A percentile compares a stretch with the other conserved stretches of the same genome.
Evolutionary conservation across 2,888 invertebrate genomes (phyloP).

Genomic region (Eupithecia insigniata): DNA sequence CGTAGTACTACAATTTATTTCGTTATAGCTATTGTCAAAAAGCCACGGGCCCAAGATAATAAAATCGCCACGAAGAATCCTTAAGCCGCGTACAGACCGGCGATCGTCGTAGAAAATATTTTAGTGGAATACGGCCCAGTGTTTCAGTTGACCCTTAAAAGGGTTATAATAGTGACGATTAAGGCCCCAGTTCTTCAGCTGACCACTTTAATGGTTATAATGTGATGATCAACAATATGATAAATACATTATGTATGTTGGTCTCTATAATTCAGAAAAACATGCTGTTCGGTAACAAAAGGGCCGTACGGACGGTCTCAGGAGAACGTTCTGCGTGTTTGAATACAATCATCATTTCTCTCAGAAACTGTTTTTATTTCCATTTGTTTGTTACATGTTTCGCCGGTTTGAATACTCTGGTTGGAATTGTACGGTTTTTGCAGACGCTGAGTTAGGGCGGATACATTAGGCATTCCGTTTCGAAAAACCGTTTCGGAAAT

Average conservation of each 20-base stretch:
- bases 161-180: too few relatives aligned
- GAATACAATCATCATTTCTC: conserved; percentile 33
- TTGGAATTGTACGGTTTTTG: background rate
- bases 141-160: too few relatives aligned
- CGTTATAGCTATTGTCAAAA: too few relatives aligned
- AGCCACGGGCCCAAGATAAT: too few relatives aligned
- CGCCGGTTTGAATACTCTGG: background rate
- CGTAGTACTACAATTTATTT: too few relatives aligned
- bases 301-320: conserved; percentile 6
- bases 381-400: conserved; percentile 15
- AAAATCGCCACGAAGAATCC: too few relatives aligned
- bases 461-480: too few relatives aligned
- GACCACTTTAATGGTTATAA: background rate
- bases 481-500: too few relatives aligned
- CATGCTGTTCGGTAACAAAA: conserved; percentile 7
- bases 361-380: conserved; percentile 12
- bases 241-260: conserved; percentile 3
- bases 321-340: conserved; percentile 26
- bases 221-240: background rate
- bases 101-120: too few relatives aligned
- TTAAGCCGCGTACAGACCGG: too few relatives aligned
- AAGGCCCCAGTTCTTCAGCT: too few relatives aligned
- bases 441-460: background rate
- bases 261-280: conserved; percentile 14
- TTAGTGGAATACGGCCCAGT: too few relatives aligned